Evolutionary conservation across 1,140 invertebrate species (phyloP), one percentile per base, ranked within the genome.

Genomic region (Potamilus streckersoni): DNA sequence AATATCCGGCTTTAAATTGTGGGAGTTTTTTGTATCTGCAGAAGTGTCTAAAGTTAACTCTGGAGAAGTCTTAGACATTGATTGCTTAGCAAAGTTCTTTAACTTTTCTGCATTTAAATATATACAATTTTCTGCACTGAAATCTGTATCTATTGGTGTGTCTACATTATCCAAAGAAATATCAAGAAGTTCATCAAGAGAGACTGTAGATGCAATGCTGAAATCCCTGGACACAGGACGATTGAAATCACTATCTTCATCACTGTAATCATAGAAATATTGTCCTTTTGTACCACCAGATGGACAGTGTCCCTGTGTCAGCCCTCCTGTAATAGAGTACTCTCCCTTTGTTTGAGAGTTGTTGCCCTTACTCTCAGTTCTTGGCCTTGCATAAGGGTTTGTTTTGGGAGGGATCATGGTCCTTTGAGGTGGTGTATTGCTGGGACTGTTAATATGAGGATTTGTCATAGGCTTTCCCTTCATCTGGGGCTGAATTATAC

Each of bases 251-350:
- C 82, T 84, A 65, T 88, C 85, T 69, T 86, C 85, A 76, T 86
- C 85, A 76, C 84, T 88, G 76, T 85, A 88, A 58, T 87, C 86
- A 74, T 87, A 86, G 71, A 85, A 87, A 73, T 87, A 87, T 73
- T 85, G 81, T 64, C 79, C 79, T 56, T 76, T 80, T 13, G 71
- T 71, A 59, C 73, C 69, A 66, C 74, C 62, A 58, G 72, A 57
- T 23, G 49, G 20, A 16, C 60, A 49, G 38, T 49, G 38, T 49
- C 38, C 38, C 38, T 49, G 38, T 11, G 6, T 49, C 38, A 49
- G 38, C 2, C 38, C 38, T 49, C 38, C 38, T 11, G 11, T 8
- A 49, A 49, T 49, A 49, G 38, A 49, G 38, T 49, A 8, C 6
- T 49, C 38, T 49, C 38, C 38, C 5, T 49, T 49, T 49, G 6